Conservation (phyloP, 35 echinoderm and acorn worm species). For the Amphiura filiformis region DNA sequence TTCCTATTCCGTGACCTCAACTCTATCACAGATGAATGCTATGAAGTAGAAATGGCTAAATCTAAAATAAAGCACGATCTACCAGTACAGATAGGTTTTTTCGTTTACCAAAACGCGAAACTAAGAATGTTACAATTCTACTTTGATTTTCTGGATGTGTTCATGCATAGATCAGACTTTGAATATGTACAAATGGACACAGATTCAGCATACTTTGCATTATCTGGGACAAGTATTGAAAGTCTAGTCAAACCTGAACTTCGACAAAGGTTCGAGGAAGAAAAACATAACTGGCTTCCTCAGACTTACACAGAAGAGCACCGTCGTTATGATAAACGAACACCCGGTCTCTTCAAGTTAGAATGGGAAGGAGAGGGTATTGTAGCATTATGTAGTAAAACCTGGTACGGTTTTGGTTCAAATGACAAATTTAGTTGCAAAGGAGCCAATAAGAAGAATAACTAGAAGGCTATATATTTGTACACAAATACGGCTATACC, state of each 20-base stretch:
- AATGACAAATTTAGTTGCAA: slow-evolving; percentile 33
- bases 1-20: slow-evolving; percentile 29
- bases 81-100: slow-evolving; percentile 24
- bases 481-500: too few species aligned
- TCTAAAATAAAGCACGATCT: background rate
- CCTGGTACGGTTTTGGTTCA: background rate
- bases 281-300: slow-evolving; percentile 31
- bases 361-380: slow-evolving; percentile 59
- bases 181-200: slow-evolving; percentile 70
- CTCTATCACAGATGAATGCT: slow-evolving; percentile 31
- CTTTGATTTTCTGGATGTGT: slow-evolving; percentile 57
- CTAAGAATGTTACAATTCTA: slow-evolving; percentile 42
- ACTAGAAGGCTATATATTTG: background rate
- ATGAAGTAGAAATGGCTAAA: slow-evolving; percentile 33
- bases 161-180: slow-evolving; percentile 39
- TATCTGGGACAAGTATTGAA: background rate
- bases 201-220: slow-evolving; percentile 62
- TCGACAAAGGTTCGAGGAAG: background rate
- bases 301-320: slow-evolving; percentile 29
- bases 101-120: slow-evolving; percentile 22
- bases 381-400: background rate
- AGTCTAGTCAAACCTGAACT: slow-evolving; percentile 19
- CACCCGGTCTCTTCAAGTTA: slow-evolving; percentile 38
- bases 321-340: slow-evolving; percentile 10
- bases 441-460: slow-evolving; percentile 17